These are phyloP conservation scores for Coccyzus lansbergi DNA, from an alignment of 2,797 vertebrate genomes.

Conservation along the genomic window DNA sequence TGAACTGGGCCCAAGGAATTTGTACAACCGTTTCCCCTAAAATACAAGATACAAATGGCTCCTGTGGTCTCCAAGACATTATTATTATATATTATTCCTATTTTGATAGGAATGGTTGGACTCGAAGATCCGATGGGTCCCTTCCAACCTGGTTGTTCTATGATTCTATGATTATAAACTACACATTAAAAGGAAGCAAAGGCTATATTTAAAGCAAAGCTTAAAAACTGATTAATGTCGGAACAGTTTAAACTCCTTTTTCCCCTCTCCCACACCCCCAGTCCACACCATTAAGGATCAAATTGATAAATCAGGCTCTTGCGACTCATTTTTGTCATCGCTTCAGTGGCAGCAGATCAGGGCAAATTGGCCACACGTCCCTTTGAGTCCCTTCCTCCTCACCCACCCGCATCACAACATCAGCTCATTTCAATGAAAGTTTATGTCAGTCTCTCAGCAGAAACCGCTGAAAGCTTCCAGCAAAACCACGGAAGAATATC, in stretches of 20 bases:
- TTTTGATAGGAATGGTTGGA: too few relatives aligned
- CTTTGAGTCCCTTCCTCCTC: background rate
- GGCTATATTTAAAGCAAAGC: background rate
- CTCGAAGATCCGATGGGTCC: too few relatives aligned
- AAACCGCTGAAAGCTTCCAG: conserved; percentile 51
- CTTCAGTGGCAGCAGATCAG: background rate
- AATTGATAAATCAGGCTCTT: background rate
- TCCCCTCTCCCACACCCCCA: background rate
- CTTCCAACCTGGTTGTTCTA: too few relatives aligned
- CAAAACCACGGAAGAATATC: background rate
- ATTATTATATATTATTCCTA: too few relatives aligned
- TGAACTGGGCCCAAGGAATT: background rate
- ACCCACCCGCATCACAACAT: background rate
- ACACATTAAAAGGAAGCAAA: background rate
- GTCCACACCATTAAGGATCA: background rate
- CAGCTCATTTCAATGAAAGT: conserved; percentile 19
- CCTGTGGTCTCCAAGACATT: background rate
- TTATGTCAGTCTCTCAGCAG: conserved; percentile 14
- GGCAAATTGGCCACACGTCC: background rate
- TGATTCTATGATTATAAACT: too few relatives aligned
- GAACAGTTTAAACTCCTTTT: background rate
- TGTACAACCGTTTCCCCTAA: background rate
- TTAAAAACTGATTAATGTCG: background rate
- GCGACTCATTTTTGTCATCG: background rate
- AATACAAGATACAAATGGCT: background rate